Conservation (phyloP, 2,797 vertebrate genomes). For the Amazona ochrocephala region DNA sequence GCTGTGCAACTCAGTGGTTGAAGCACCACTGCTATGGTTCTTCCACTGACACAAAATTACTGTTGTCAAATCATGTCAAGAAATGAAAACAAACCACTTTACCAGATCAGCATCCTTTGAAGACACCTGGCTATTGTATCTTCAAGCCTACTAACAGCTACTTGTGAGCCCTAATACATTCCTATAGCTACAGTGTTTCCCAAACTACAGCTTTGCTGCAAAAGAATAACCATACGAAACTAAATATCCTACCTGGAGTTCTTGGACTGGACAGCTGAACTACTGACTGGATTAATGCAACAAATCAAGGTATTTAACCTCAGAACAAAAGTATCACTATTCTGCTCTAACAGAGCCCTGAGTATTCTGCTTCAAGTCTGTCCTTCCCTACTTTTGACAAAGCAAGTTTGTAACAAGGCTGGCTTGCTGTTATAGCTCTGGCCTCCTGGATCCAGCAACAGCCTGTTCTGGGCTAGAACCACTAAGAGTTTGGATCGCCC, state of each 20-base stretch:
- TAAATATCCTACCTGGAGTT: background rate
- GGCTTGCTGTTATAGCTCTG: background rate
- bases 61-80: background rate
- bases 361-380: accelerated
- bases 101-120: background rate
- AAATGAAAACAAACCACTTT: background rate
- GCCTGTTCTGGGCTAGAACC: background rate
- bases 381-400: background rate
- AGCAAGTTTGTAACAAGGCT: background rate
- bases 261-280: accelerated
- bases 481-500: no score
- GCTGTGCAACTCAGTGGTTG: accelerated
- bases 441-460: background rate
- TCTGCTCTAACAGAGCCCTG: background rate
- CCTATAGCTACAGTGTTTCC: background rate
- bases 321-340: background rate
- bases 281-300: background rate
- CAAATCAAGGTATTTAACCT: background rate
- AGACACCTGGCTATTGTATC: background rate
- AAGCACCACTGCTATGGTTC: background rate
- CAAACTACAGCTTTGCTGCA: background rate
- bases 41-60: background rate
- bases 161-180: background rate
- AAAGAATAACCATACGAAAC: background rate
- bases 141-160: background rate